These are phyloP conservation scores for Lytechinus variegatus DNA, from an alignment of 35 echinoderm and acorn worm species.

Conservation along the genomic window DNA sequence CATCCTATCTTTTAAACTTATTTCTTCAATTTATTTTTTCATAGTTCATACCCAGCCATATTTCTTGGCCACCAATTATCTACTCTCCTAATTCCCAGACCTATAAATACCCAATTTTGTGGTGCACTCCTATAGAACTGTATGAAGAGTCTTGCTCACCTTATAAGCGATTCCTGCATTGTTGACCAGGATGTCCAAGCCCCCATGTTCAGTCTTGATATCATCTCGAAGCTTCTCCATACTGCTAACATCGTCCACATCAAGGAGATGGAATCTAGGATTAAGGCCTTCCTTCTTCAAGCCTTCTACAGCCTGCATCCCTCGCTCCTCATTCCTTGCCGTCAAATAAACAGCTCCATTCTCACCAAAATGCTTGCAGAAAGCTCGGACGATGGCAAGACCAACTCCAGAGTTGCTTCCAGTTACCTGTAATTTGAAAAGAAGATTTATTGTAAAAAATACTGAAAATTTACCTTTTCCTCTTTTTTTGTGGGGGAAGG, in stretches of 20 bases:
- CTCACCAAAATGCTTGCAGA: slow-evolving; percentile 79
- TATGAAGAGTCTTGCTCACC: slow-evolving; percentile 39
- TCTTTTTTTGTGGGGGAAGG: too few species aligned
- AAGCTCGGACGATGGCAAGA: slow-evolving; percentile 78
- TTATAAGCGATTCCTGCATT: slow-evolving; percentile 91
- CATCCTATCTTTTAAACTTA: too few species aligned
- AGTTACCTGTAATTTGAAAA: slow-evolving; percentile 63
- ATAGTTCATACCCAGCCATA: too few species aligned
- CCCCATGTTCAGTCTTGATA: slow-evolving; percentile 71
- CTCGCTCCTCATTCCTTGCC: slow-evolving; percentile 74
- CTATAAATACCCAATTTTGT: too few species aligned
- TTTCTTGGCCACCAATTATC: too few species aligned
- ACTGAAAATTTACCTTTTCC: too few species aligned
- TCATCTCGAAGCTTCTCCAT: slow-evolving; percentile 61
- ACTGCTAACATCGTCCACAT: slow-evolving; percentile 59
- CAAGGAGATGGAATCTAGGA: slow-evolving; percentile 79
- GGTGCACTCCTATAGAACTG: too few species aligned
- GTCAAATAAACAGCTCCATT: slow-evolving; percentile 84
- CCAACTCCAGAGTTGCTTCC: slow-evolving; percentile 83
- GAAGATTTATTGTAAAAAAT: too few species aligned
- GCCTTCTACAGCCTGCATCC: slow-evolving; percentile 70
- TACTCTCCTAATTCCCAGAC: too few species aligned
- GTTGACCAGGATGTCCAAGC: slow-evolving; percentile 86
- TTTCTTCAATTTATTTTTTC: too few species aligned
- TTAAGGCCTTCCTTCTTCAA: slow-evolving; percentile 75